phyloP scores from a whole-genome alignment of 1,140 invertebrate species.

The Macrobrachium rosenbergii region DNA sequence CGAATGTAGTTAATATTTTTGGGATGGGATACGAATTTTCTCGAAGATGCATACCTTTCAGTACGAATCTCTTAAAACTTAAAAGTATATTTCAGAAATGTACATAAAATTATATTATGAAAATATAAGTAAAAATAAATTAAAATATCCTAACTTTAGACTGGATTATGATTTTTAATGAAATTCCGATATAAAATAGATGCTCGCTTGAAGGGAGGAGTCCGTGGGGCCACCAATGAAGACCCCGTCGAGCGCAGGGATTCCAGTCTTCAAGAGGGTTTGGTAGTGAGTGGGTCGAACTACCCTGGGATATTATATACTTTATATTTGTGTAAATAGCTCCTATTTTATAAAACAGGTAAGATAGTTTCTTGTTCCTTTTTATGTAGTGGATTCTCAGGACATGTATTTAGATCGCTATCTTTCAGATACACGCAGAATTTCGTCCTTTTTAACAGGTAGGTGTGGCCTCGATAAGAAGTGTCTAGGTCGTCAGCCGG shows the following conservation, averaged over 20 bases:
- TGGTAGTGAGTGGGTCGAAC: slow-evolving; percentile 59
- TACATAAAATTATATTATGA: not conserved
- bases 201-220: slow-evolving; percentile 34
- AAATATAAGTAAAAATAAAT: slow-evolving; percentile 6
- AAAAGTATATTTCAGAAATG: no score
- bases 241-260: slow-evolving; percentile 51
- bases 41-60: no score
- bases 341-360: slow-evolving; percentile 64
- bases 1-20: no score
- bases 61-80: no score
- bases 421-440: no score
- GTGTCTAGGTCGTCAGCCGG: slow-evolving; percentile 18
- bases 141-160: not conserved
- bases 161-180: not conserved
- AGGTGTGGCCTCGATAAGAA: slow-evolving; percentile 41
- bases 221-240: slow-evolving; percentile 46
- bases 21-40: no score
- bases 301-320: slow-evolving; percentile 55
- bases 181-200: not conserved
- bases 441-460: not conserved
- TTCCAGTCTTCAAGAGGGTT: slow-evolving; percentile 60
- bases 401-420: no score
- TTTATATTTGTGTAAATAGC: slow-evolving; percentile 64
- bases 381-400: not conserved
- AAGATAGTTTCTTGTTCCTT: not conserved